These are phyloP conservation scores for Xenopus petersii DNA, from an alignment of 2,797 vertebrate genomes.

Conservation along the genomic window DNA sequence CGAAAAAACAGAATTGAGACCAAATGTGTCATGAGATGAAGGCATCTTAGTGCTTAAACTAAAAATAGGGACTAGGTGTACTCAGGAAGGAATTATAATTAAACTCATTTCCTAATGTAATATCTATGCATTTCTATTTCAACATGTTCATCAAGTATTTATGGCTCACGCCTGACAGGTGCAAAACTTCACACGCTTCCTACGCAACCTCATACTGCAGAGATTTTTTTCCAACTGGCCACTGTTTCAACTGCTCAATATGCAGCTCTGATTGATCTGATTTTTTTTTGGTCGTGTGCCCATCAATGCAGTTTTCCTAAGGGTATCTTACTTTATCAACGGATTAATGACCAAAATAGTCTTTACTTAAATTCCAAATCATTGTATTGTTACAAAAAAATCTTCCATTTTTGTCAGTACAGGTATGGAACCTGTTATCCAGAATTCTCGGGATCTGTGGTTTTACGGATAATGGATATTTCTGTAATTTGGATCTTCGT, in stretches of 20 bases:
- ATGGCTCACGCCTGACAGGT: conserved; percentile 15
- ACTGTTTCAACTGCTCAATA: conserved; percentile 7
- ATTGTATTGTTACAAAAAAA: no score
- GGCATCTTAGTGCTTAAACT: not conserved
- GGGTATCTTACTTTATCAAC: no score
- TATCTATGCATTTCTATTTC: conserved; percentile 28
- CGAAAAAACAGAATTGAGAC: not conserved
- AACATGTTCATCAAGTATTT: conserved; percentile 38
- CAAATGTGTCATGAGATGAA: conserved; percentile 17
- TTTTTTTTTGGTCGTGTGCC: no score
- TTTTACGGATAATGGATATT: no score
- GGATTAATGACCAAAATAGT: no score
- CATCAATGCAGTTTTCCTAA: no score
- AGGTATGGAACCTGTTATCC: no score
- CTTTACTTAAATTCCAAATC: no score
- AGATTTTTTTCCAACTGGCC: not conserved
- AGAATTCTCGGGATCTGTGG: no score
- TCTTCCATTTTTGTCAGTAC: no score
- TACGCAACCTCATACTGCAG: conserved; percentile 10
- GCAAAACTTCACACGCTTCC: conserved; percentile 32
- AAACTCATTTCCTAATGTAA: conserved; percentile 12
- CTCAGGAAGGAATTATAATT: conserved; percentile 14
- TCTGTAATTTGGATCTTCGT: no score
- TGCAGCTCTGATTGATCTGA: no score
- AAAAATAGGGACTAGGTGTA: conserved; percentile 17